Evolutionary conservation across 30 jellyfish, hydroid and myxozoan genomes (phyloP).

Genomic region (Aurelia sp.): DNA sequence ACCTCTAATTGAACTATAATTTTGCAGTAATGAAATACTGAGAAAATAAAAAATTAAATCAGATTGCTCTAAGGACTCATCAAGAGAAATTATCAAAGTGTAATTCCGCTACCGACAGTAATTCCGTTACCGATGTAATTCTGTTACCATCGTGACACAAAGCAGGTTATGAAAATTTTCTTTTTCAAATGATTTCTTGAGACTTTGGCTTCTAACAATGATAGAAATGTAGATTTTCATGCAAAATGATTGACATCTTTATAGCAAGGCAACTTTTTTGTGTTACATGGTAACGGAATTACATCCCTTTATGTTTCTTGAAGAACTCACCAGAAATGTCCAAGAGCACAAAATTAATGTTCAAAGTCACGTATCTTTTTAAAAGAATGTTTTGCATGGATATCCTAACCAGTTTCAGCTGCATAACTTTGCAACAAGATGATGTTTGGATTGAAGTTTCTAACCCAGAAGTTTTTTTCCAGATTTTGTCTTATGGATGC

Average conservation of each 20-base stretch:
- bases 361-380: neutral
- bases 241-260: neutral
- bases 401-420: neutral
- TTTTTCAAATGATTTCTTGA: neutral
- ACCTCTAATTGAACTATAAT: neutral
- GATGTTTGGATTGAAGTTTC: slow-evolving; percentile 3
- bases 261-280: neutral
- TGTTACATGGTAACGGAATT: slow-evolving; percentile 3
- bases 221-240: slow-evolving; percentile 2
- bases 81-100: slow-evolving; percentile 6
- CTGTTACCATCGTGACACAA: neutral
- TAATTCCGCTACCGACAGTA: slow-evolving; percentile 5
- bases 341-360: neutral
- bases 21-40: neutral
- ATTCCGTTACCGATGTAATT: slow-evolving; percentile 8
- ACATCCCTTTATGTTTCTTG: slow-evolving; percentile 2
- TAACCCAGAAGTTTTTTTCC: neutral
- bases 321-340: neutral
- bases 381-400: slow-evolving; percentile 5
- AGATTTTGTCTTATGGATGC: neutral
- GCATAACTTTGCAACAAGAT: slow-evolving; percentile 4
- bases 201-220: slow-evolving; percentile 1
- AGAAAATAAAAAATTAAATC: neutral
- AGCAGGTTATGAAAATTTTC: neutral
- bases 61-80: neutral